These are phyloP conservation scores for Orthosia gothica DNA, from an alignment of 2,888 invertebrate genomes.

Conservation along the genomic window DNA sequence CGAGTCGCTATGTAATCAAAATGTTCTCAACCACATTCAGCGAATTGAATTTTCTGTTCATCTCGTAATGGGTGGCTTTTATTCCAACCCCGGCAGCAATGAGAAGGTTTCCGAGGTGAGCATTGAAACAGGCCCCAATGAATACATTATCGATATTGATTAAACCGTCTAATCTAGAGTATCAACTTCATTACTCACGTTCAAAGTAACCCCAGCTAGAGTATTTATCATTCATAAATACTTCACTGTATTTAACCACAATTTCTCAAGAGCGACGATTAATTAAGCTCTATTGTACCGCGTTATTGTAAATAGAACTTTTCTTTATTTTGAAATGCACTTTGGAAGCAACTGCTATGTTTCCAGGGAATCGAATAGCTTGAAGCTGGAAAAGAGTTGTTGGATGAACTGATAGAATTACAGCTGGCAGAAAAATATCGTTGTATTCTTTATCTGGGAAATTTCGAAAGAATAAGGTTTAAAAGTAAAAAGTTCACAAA, in stretches of 20 bases:
- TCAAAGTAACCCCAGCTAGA: conserved; percentile 61
- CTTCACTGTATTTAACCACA: conserved; percentile 54
- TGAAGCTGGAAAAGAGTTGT: conserved; percentile 26
- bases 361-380: conserved; percentile 32
- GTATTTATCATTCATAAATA: conserved; percentile 68
- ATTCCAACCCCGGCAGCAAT: conserved; percentile 65
- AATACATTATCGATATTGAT: conserved; percentile 76
- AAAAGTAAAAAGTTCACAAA: conserved; percentile 2
- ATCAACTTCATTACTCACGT: conserved; percentile 72
- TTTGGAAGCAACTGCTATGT: conserved; percentile 25
- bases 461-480: conserved; percentile 10
- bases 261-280: conserved; percentile 59
- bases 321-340: conserved; percentile 23
- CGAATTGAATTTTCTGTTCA: conserved; percentile 78
- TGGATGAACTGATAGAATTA: conserved; percentile 49
- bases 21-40: conserved; percentile 77
- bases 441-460: conserved; percentile 10
- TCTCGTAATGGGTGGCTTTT: conserved; percentile 78
- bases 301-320: conserved; percentile 14
- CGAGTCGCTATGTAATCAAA: conserved; percentile 77
- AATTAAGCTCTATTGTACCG: conserved; percentile 42
- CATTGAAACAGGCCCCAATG: conserved; percentile 69
- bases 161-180: conserved; percentile 69
- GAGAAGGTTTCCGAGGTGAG: conserved; percentile 65
- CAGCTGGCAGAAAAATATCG: conserved; percentile 23